Evolutionary conservation across 2,888 invertebrate species (phyloP).

Genomic region (Scrobipalpa atriplicella): DNA sequence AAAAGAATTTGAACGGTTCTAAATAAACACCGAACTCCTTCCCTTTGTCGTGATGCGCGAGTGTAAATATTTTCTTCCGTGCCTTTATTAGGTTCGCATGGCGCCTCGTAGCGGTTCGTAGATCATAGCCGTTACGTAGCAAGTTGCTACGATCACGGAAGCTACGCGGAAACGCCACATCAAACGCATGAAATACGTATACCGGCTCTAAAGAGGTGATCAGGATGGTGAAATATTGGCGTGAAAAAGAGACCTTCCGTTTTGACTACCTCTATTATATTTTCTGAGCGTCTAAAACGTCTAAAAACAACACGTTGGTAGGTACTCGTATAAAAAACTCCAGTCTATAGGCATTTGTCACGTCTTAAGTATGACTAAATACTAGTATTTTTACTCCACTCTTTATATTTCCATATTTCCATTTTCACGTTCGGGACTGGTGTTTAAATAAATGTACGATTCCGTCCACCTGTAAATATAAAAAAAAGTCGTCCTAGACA

Average conservation of each 20-base stretch:
- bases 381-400: too few species aligned
- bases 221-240: conserved; percentile 5
- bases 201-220: conserved; percentile 14
- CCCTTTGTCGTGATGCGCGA: conserved; percentile 14
- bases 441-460: too few species aligned
- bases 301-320: too few species aligned
- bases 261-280: not conserved
- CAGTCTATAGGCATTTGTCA: too few species aligned
- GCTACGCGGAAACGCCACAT: conserved; percentile 24
- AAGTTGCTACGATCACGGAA: conserved; percentile 22
- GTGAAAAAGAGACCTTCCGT: not conserved
- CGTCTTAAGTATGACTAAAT: too few species aligned
- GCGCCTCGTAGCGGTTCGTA: conserved; percentile 17
- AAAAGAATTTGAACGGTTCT: conserved; percentile 1
- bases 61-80: conserved; percentile 21
- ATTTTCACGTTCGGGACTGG: too few species aligned
- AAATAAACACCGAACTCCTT: conserved; percentile 12
- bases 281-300: not conserved
- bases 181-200: conserved; percentile 23
- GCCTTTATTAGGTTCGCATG: conserved; percentile 17
- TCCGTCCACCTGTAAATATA: too few species aligned
- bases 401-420: too few species aligned
- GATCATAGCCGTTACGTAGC: conserved; percentile 20
- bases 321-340: too few species aligned
- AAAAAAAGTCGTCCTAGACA: too few species aligned